Base-by-base conservation (phyloP, 2,888 invertebrate species). In the Eumacrocentrus americanus region DNA sequence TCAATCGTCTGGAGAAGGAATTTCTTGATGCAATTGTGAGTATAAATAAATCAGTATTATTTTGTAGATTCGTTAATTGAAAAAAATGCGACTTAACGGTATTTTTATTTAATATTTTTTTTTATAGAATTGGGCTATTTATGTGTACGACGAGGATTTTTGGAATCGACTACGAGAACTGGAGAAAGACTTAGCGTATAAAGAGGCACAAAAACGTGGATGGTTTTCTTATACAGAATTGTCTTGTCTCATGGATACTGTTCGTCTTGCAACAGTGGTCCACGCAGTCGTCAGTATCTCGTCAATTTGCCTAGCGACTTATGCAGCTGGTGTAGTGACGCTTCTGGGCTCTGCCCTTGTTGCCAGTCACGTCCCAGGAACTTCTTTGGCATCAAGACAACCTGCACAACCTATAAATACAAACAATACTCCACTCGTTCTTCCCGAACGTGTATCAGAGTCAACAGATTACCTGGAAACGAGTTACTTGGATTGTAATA, bases 21-120 rank as follows among this genome's bases (percentile, higher is more conserved):
- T 96, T 98, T 83, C 87, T 98, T 16, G 85, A 86, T 70, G 95
- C 95, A 66, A 92, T 98, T 77, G 96, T 94, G 83, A 88, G 89
- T 85, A 38, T 22, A 20, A 52, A 25, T 53, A 4, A 9, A 53
- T 20, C 25, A 18, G 14, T 23, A 18, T 22, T 0, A 46, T 1
- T 29, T 57, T 14, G 12, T 37, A 18, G 11, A 25, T 42, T 20
- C 29, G n/a, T 9, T 4, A 57, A 22, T 18, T 18, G n/a, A 12
- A 57, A n/a, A 58, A 42, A 25, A 1, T 37, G n/a, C 35, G 4
- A 12, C n/a, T 50, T 35, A 50, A 34, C n/a, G n/a, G n/a, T n/a
- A n/a, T n/a, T 35, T 2, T 16, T 18, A 50, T 25, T 29, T 23
- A 16, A 16, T 63, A 20, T 53, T 53, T 64, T 70, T 54, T 56